Percentiles rank a stretch among this genome's conserved stretches.
These are phyloP conservation scores for Ctenomys sociabilis DNA, from an alignment of 2,113 vertebrate species.

Conservation along the genomic window DNA sequence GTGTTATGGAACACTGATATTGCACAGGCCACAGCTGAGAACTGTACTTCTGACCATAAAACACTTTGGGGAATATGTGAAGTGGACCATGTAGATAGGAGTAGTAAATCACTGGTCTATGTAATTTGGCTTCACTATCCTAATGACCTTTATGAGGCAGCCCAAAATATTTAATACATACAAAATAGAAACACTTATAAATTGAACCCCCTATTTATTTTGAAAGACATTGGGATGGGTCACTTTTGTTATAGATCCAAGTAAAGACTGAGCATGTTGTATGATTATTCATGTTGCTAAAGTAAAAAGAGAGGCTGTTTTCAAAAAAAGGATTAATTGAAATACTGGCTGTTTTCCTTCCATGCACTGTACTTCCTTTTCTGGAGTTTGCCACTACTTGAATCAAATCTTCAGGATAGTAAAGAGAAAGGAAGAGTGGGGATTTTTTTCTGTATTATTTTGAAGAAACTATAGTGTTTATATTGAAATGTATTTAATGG, in stretches of 20 bases:
- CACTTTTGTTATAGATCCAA: constrained; percentile 5
- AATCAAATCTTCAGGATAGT: constrained; percentile 37
- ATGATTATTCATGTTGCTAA: constrained; percentile 48
- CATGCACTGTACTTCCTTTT: neutral
- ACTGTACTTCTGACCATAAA: constrained; percentile 3
- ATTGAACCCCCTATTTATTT: neutral
- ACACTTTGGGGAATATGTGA: neutral
- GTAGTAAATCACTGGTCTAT: constrained; percentile 12
- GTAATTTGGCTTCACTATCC: neutral
- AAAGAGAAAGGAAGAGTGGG: constrained; percentile 17
- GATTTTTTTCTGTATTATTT: neutral
- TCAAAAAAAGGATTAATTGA: constrained; percentile 36
- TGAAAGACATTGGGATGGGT: constrained; percentile 30
- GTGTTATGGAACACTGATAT: constrained; percentile 36
- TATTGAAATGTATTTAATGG: neutral
- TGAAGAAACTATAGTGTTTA: constrained; percentile 51
- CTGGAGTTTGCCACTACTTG: constrained; percentile 30
- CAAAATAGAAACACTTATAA: constrained; percentile 28
- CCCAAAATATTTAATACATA: constrained; percentile 32
- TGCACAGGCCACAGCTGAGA: constrained; percentile 17
- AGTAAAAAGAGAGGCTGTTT: constrained; percentile 31
- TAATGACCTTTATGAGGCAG: neutral
- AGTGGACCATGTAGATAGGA: neutral
- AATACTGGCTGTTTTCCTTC: constrained; percentile 44
- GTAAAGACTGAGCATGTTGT: neutral